These are phyloP conservation scores for Steatornis caripensis DNA, from an alignment of 2,113 vertebrate species.

Conservation along the genomic window DNA sequence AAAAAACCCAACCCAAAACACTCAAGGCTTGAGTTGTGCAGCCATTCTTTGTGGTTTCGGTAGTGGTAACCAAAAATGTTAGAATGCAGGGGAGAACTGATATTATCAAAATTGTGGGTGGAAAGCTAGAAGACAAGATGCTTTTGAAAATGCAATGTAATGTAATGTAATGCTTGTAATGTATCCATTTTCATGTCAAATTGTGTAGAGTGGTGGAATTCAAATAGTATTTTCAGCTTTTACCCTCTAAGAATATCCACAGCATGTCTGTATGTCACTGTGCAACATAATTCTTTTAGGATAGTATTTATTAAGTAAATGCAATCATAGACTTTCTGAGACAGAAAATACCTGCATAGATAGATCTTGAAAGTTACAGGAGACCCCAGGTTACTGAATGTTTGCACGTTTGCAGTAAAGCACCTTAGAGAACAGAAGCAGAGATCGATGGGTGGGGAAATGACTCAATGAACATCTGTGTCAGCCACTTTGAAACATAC, in stretches of 20 bases:
- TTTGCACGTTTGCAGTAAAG: not conserved
- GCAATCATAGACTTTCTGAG: not conserved
- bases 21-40: not conserved
- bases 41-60: not conserved
- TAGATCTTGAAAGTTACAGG: not conserved
- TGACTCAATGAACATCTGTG: not conserved
- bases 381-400: not conserved
- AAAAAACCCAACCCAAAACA: not conserved
- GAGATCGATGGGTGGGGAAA: not conserved
- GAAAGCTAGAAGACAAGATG: not conserved
- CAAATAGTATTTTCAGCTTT: not conserved
- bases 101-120: not conserved
- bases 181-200: not conserved
- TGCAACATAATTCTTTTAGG: not conserved
- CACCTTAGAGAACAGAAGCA: not conserved
- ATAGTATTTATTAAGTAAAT: not conserved
- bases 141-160: not conserved
- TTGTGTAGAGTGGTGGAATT: not conserved
- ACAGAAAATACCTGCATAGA: not conserved
- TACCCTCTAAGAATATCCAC: not conserved
- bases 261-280: not conserved
- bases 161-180: too few relatives aligned
- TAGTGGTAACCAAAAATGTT: not conserved
- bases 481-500: conserved; percentile 36
- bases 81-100: not conserved